phyloP scores from a whole-genome alignment of 2,113 vertebrate species.

The Vidua macroura region DNA sequence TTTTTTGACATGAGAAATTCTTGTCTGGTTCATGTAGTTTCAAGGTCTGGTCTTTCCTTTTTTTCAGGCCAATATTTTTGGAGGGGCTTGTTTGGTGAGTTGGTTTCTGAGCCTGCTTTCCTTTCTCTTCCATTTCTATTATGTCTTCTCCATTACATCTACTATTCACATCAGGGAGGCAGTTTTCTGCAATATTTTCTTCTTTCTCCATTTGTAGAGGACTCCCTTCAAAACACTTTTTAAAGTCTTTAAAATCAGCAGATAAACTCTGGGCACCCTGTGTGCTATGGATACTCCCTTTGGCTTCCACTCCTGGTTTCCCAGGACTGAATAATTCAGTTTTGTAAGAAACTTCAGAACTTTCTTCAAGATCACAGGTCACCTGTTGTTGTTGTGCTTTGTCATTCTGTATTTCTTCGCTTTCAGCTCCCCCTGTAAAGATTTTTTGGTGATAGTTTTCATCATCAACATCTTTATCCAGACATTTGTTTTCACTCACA shows the following conservation, averaged over 20 bases:
- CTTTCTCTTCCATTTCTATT: not conserved
- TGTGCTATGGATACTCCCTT: not conserved
- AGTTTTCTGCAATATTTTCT: not conserved
- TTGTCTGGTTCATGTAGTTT: not conserved
- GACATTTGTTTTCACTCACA: slow-evolving; percentile 27
- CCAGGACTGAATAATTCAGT: slow-evolving; percentile 14
- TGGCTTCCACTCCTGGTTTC: not conserved
- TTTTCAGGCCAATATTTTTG: not conserved
- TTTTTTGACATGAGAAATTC: not conserved
- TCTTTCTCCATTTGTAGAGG: not conserved
- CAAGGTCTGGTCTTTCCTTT: not conserved
- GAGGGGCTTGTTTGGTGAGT: not conserved
- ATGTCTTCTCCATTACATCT: not conserved
- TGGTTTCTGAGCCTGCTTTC: not conserved
- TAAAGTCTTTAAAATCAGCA: not conserved
- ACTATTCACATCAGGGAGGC: not conserved
- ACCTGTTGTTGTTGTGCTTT: not conserved
- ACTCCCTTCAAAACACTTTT: not conserved
- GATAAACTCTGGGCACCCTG: not conserved
- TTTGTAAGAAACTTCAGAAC: slow-evolving; percentile 39
- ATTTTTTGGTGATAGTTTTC: not conserved
- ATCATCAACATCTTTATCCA: not conserved
- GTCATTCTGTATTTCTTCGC: not conserved
- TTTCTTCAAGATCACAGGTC: not conserved
- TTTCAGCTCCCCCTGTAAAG: not conserved